These are phyloP conservation scores for Miltochrista miniata DNA, from an alignment of 2,888 invertebrate genomes.

Conservation along the genomic window DNA sequence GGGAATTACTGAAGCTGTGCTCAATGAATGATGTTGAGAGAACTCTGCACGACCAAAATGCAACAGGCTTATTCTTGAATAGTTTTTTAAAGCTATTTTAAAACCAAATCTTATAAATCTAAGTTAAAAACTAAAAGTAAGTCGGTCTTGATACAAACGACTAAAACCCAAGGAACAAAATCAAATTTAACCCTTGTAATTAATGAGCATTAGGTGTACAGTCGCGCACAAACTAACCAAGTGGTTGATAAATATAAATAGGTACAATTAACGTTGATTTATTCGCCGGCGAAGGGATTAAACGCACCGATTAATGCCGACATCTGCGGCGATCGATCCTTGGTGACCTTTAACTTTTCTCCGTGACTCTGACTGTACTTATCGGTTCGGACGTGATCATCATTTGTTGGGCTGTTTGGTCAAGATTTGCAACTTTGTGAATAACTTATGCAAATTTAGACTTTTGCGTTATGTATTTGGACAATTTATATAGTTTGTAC, in stretches of 20 bases:
- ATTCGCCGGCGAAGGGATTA: slow-evolving; percentile 70
- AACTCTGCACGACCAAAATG: too few relatives aligned
- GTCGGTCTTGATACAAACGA: neutral
- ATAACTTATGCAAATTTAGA: neutral
- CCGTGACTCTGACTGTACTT: slow-evolving; percentile 72
- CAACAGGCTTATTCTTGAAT: too few relatives aligned
- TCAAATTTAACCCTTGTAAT: neutral
- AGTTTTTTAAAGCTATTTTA: too few relatives aligned
- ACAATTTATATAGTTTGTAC: too few relatives aligned
- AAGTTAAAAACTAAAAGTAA: too few relatives aligned
- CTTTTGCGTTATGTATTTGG: too few relatives aligned
- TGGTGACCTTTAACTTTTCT: slow-evolving; percentile 73
- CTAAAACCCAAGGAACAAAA: neutral
- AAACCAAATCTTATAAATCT: too few relatives aligned
- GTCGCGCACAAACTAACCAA: slow-evolving; percentile 51
- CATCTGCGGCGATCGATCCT: slow-evolving; percentile 76
- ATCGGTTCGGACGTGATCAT: slow-evolving; percentile 38
- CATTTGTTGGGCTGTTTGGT: slow-evolving; percentile 26
- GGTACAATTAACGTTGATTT: slow-evolving; percentile 75
- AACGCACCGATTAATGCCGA: slow-evolving; percentile 76
- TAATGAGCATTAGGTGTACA: slow-evolving; percentile 38
- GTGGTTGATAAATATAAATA: slow-evolving; percentile 75
- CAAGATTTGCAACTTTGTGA: slow-evolving; percentile 3
- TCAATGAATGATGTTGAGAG: too few relatives aligned
- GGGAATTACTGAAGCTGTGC: too few relatives aligned